phyloP scores from a whole-genome alignment of 2,888 invertebrate species.

The Epistrophe eligans region DNA sequence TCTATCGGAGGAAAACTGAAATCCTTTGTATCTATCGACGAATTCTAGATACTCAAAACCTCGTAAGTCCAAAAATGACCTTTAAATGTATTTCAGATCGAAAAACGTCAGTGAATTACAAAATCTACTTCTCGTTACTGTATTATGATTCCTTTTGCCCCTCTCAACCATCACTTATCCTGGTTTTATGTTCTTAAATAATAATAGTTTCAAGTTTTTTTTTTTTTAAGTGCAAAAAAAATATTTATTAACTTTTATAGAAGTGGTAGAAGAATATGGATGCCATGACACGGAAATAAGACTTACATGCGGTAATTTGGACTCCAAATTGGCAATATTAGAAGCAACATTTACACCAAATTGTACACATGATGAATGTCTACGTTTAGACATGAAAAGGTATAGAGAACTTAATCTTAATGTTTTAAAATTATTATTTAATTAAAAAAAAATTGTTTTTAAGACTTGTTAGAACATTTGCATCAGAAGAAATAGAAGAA shows the following conservation, averaged over 20 bases:
- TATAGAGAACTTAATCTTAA: constrained; percentile 24
- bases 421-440: background rate
- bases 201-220: too few relatives aligned
- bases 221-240: background rate
- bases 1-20: too few relatives aligned
- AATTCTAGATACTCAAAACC: too few relatives aligned
- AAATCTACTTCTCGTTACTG: too few relatives aligned
- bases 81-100: too few relatives aligned
- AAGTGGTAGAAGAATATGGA: constrained; percentile 87
- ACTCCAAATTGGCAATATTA: constrained; percentile 87
- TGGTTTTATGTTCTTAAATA: too few relatives aligned
- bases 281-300: constrained; percentile 87
- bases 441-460: background rate
- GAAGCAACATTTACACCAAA: constrained; percentile 86
- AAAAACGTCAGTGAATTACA: too few relatives aligned
- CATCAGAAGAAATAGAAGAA: constrained; percentile 57
- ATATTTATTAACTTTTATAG: constrained; percentile 82
- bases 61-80: too few relatives aligned
- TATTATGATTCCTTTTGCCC: too few relatives aligned
- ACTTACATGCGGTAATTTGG: constrained; percentile 87
- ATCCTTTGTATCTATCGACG: too few relatives aligned
- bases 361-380: constrained; percentile 77
- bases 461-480: constrained; percentile 62
- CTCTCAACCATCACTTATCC: too few relatives aligned
- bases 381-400: constrained; percentile 77